Conservation (phyloP, 2,888 invertebrate genomes). For the Meiosimyza platycephala region DNA sequence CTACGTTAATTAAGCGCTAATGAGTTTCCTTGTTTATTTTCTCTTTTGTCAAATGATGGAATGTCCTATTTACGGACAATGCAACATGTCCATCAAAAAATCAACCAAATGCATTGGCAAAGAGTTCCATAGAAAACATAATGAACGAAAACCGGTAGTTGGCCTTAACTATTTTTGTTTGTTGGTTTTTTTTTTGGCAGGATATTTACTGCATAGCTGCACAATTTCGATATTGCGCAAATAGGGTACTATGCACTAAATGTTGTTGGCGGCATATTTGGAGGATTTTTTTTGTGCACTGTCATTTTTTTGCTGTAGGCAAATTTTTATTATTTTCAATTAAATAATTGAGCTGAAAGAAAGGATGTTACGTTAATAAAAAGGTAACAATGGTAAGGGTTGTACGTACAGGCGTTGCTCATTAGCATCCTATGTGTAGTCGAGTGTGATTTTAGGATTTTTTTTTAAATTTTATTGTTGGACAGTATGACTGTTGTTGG, state of each 20-base stretch:
- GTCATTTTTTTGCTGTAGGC: background rate
- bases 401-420: background rate
- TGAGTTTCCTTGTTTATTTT: too few species aligned
- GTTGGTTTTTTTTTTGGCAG: background rate
- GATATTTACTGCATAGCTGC: conserved; percentile 7
- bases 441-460: conserved; percentile 4
- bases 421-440: conserved; percentile 5
- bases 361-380: background rate
- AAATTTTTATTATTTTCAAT: conserved; percentile 16
- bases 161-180: background rate
- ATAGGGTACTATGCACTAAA: too few species aligned
- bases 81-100: conserved; percentile 7
- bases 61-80: background rate
- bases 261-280: too few species aligned
- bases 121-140: too few species aligned
- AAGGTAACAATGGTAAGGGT: background rate
- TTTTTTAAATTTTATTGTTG: too few species aligned
- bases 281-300: background rate
- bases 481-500: background rate
- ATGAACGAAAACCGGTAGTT: conserved; percentile 1
- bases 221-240: background rate
- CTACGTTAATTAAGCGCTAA: too few species aligned
- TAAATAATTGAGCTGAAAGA: conserved; percentile 11
- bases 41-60: background rate
- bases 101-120: background rate